phyloP scores from a whole-genome alignment of 2,797 vertebrate species.

The Chaetophractus vellerosus region DNA sequence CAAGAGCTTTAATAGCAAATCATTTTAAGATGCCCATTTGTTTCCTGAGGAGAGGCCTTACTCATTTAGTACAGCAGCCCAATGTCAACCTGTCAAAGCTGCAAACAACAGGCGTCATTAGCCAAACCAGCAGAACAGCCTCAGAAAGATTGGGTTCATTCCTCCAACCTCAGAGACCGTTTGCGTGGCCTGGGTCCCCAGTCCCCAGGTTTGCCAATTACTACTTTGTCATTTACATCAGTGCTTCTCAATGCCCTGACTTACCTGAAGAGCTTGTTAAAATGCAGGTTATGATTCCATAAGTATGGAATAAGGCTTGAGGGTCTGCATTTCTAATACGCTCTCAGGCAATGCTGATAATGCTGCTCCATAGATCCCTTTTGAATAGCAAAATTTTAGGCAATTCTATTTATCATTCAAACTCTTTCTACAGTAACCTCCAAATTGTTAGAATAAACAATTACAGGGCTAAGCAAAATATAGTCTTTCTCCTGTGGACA shows the following conservation, averaged over 20 bases:
- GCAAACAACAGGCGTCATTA: slow-evolving; percentile 32
- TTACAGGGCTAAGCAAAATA: neutral
- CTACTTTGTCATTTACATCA: neutral
- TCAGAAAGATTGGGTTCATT: neutral
- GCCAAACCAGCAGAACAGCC: neutral
- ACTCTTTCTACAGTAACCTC: neutral
- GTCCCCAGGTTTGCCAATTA: neutral
- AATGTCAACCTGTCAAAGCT: slow-evolving; percentile 73
- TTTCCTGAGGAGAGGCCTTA: neutral
- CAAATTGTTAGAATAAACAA: neutral
- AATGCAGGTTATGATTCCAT: neutral
- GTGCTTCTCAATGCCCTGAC: neutral
- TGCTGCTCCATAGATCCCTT: neutral
- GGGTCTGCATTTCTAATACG: neutral
- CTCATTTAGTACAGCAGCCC: neutral
- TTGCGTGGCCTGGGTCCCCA: neutral
- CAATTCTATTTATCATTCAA: neutral
- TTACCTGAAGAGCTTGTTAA: neutral
- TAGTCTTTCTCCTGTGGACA: slow-evolving; percentile 25
- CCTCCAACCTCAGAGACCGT: neutral
- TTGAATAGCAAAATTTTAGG: neutral
- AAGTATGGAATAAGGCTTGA: neutral
- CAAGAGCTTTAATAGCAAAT: neutral
- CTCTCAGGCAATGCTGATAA: neutral
- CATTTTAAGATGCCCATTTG: slow-evolving; percentile 10